Base-by-base conservation (phyloP, 2,888 invertebrate species). In the Coleophora flavipennella region DNA sequence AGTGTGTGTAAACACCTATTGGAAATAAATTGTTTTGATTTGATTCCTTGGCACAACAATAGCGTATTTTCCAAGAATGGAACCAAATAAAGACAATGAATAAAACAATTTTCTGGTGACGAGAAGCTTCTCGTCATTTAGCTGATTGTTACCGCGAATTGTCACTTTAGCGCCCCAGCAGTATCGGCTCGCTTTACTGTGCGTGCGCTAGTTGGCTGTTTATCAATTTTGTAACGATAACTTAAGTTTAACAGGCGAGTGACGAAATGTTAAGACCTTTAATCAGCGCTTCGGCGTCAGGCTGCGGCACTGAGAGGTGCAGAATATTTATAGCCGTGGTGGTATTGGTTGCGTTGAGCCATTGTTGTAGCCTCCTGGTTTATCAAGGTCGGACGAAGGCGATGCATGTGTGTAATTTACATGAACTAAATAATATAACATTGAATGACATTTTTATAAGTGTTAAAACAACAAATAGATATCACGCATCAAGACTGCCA, bases 381-480 rank as follows among this genome's bases (percentile, higher is more conserved):
- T 89, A 89, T 61, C 89, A 89, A 73, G 86, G 87, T 61, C 75
- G 80, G 50, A 55, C 67, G 55, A 67, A 61, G 51, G 66, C 70
- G 59, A 73, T 77, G 68, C 79, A 75, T 75, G 78, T 77, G 66
- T 57, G 75, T 41, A 77, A 73, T 55, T 65, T 77, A 53, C 70
- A 69, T 41, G 6, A 20, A 20, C 76, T 55, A 49, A 86, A 80
- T 50, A 88, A 90, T 49, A 91, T 92, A 51, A 89, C 88, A 55
- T 81, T 95, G 57, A 89, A 93, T 78, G 96, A 97, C 81, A 88
- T 97, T 62, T 97, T 96, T 80, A 94, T 97, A 73, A 95, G 95
- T 85, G 96, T 98, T 40, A 98, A 98, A 86, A 97, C 97, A 47
- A 94, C 97, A 41, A 90, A 91, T 70, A 90, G 91, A 78, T 96